Conservation (phyloP, 2,113 vertebrate genomes). For the Casuarius casuarius region DNA sequence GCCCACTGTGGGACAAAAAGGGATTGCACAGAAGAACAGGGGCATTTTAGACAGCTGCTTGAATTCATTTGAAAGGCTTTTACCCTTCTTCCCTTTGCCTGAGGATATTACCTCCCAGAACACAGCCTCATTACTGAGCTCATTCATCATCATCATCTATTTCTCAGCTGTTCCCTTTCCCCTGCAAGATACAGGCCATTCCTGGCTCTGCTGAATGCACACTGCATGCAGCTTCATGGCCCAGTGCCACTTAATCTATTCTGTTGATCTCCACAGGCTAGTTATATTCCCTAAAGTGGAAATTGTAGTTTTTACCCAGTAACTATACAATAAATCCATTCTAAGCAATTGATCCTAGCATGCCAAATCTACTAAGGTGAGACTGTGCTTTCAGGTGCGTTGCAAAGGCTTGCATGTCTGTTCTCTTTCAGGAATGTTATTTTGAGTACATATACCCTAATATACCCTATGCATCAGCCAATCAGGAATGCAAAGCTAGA, state of each 20-base stretch:
- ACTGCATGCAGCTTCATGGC: not conserved
- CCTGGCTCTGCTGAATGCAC: not conserved
- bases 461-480: not conserved
- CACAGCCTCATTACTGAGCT: not conserved
- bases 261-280: not conserved
- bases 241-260: not conserved
- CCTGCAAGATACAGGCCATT: not conserved
- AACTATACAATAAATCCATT: not conserved
- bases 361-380: not conserved
- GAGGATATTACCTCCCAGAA: not conserved
- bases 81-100: not conserved
- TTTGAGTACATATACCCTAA: not conserved
- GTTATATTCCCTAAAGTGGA: not conserved
- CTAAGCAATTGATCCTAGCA: not conserved
- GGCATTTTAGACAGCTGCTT: not conserved
- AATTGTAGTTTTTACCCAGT: not conserved
- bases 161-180: not conserved
- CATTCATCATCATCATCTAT: not conserved
- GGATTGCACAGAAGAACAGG: not conserved
- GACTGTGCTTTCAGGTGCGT: not conserved
- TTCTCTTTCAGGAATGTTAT: not conserved
- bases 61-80: not conserved
- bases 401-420: not conserved
- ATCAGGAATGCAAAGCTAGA: not conserved
- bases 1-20: not conserved